Evolutionary conservation across 2,113 vertebrate genomes (phyloP).

Genomic region (Chaetorhynchus papuensis): DNA sequence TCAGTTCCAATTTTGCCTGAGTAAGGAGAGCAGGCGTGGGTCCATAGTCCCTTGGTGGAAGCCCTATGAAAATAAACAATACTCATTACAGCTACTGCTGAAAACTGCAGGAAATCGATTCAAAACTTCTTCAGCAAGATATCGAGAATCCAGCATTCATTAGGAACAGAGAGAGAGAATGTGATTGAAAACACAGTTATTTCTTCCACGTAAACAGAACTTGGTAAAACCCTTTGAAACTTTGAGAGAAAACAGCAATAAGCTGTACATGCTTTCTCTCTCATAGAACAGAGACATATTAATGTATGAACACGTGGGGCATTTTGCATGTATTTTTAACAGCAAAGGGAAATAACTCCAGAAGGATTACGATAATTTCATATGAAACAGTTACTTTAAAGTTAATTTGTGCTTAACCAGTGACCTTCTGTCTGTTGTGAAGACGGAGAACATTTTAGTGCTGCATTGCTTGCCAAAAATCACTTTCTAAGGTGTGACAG

Average conservation of each 20-base stretch:
- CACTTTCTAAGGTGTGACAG: not conserved
- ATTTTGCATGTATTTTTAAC: not conserved
- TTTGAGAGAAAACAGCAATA: not conserved
- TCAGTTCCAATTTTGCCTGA: conserved; percentile 29
- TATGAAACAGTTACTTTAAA: not conserved
- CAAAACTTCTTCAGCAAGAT: not conserved
- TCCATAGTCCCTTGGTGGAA: not conserved
- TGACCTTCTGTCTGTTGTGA: not conserved
- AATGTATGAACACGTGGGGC: not conserved
- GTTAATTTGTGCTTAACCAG: not conserved
- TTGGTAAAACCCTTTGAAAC: not conserved
- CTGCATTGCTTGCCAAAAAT: not conserved
- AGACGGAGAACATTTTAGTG: not conserved
- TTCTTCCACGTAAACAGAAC: not conserved
- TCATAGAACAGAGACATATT: accelerated
- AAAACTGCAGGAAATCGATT: not conserved
- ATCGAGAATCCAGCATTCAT: not conserved
- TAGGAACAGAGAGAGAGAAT: not conserved
- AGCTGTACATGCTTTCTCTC: not conserved
- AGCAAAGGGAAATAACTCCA: not conserved
- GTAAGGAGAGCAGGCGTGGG: conserved; percentile 26
- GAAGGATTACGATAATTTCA: not conserved
- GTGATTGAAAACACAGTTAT: not conserved
- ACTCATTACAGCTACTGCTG: not conserved
- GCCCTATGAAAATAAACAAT: conserved; percentile 2